Base-by-base conservation (phyloP, 2,797 vertebrate genomes). In the Prunella strophiata region DNA sequence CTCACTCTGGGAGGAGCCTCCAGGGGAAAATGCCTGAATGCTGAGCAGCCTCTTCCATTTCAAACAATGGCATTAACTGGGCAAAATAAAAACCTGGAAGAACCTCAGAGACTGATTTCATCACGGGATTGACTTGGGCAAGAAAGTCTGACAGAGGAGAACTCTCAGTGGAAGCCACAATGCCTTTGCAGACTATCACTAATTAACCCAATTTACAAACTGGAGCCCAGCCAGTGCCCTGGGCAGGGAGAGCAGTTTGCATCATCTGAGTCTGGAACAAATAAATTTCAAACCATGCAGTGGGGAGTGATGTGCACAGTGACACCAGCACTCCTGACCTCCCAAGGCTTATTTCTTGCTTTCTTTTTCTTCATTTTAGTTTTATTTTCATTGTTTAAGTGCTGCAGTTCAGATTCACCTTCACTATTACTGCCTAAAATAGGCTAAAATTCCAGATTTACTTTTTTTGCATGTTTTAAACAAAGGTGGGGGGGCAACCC, bases 161-260 rank as follows among this genome's bases (percentile, higher is more conserved):
- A 20, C 66, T 76, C 61, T 48, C 22, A 10, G 67, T 29, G 54
- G 34, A 30, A 77, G 77, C 54, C 71, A 79, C 83, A 66, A 61
- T 50, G 71, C 47, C 59, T 30, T 94, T 82, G 22, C 83, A 88
- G 94, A 76, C 71, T 74, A 72, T 71, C 85, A 85, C 77, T 90
- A 86, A 95, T 96, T 87, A 95, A 94, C 91, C 65, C 83, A 77
- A 91, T 91, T 94, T 65, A 61, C 72, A 68, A 71, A 93, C 26
- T 76, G 92, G 78, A 85, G 90, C 89, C 61, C 68, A 87, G 81
- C 19, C 71, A 30, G 77, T 8, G 62, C 80, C 71, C 71, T 48
- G 77, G 74, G 80, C 75, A 52, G 73, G n/a, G 59, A 43, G 58
- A 94, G 45, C 51, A 84, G 36, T 58, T 84, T 90, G 80, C 73